Evolutionary conservation across 1,140 invertebrate species (phyloP).

Genomic region (Macrostomum lignano): DNA sequence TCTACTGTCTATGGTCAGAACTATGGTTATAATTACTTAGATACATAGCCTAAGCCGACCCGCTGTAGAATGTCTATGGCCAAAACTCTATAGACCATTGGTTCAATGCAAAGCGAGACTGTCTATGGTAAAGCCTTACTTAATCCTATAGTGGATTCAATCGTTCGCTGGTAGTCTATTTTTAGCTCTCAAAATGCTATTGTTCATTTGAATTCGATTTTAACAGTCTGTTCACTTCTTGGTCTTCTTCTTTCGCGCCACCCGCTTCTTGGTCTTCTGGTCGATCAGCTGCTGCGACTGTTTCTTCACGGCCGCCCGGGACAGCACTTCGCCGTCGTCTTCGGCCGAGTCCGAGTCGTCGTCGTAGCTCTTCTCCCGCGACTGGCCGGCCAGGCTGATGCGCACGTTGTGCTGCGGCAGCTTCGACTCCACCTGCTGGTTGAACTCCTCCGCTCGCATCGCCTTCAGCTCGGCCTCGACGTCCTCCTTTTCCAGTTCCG

Average conservation of each 20-base stretch:
- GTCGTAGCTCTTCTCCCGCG: slow-evolving; percentile 20
- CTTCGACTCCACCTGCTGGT: slow-evolving; percentile 18
- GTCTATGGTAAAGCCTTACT: too few species aligned
- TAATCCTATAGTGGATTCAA: too few species aligned
- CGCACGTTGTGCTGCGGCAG: slow-evolving; percentile 22
- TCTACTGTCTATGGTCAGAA: too few species aligned
- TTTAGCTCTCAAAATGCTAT: too few species aligned
- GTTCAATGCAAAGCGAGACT: too few species aligned
- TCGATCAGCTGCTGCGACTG: slow-evolving; percentile 26
- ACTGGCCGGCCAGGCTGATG: slow-evolving; percentile 17
- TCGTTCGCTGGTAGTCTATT: too few species aligned
- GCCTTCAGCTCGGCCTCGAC: slow-evolving; percentile 14
- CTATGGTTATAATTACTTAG: too few species aligned
- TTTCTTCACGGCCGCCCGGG: slow-evolving; percentile 22
- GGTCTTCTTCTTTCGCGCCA: slow-evolving; percentile 25
- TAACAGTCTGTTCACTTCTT: too few species aligned
- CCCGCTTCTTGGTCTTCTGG: slow-evolving; percentile 20
- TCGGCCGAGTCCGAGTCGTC: slow-evolving; percentile 22
- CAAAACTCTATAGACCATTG: too few species aligned
- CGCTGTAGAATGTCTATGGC: too few species aligned
- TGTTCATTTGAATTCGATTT: too few species aligned
- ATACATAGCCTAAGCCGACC: too few species aligned
- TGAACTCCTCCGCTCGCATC: slow-evolving; percentile 27
- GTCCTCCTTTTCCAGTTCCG: slow-evolving; percentile 24
- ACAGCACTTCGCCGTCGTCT: slow-evolving; percentile 21